Base-by-base conservation (phyloP, 1,140 invertebrate species). In the Pararge aegeria region DNA sequence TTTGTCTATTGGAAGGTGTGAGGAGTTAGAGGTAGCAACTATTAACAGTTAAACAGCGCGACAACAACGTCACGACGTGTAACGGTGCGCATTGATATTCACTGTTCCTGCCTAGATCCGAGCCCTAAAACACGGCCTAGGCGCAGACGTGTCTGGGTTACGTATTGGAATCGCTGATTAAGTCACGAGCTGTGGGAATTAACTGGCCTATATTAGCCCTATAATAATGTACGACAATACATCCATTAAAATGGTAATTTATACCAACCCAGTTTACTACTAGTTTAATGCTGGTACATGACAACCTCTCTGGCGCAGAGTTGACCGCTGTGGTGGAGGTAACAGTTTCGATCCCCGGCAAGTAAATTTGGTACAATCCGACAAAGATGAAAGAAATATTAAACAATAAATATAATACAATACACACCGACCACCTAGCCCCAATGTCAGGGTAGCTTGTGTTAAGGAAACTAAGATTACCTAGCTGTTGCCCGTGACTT, bases 51-150 rank as follows among this genome's bases (percentile, higher is more conserved):
- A 42, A 42, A 42, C 30, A 34, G 3, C 55, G 34, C 48, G 18
- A 52, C 51, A 40, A 30, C 57, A 53, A 16, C 60, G 38, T 73
- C 70, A 73, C 70, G 68, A 70, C 61, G 27, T 3, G 21, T 73
- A 73, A 73, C 71, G 68, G 71, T 73, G 49, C 60, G 24, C 62
- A 66, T 69, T 70, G 59, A 46, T 67, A 70, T 73, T 66, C 68
- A 64, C 57, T 62, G 50, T 55, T 20, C 51, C 21, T 63, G 13
- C 55, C 59, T 58, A 61, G 54, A 53, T 60, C 59, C 44, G 3
- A 54, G 56, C 58, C 61, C 64, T 67, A 42, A 56, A 64, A 66
- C 66, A 69, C 59, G 67, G 56, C 56, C 64, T 70, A 70, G 57
- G 46, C 54, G 1, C 44, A 54, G 13, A 68, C 68, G 71, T 74